phyloP scores from a whole-genome alignment of 2,888 invertebrate genomes.

The Dexiosoma caninum region DNA sequence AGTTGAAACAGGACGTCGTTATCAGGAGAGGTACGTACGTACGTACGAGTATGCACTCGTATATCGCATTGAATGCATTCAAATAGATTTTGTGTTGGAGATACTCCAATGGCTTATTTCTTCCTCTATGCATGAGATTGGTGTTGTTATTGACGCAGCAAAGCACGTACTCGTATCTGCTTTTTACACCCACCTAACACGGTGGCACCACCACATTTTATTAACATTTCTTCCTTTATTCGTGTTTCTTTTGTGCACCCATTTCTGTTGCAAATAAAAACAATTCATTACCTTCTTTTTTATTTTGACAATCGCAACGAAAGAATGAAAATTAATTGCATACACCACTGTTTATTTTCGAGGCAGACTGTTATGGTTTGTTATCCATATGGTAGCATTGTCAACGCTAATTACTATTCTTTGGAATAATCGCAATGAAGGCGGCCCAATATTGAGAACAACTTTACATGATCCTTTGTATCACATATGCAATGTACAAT shows the following conservation, averaged over 20 bases:
- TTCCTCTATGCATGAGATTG: neutral
- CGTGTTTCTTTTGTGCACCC: neutral
- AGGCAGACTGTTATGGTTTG: slow-evolving; percentile 72
- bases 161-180: slow-evolving; percentile 1
- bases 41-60: neutral
- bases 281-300: slow-evolving; percentile 17
- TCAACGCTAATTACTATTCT: slow-evolving; percentile 71
- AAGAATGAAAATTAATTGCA: slow-evolving; percentile 57
- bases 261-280: slow-evolving; percentile 40
- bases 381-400: slow-evolving; percentile 71
- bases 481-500: slow-evolving; percentile 80
- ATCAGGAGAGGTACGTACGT: slow-evolving; percentile 69
- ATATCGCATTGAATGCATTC: neutral
- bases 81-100: slow-evolving; percentile 16
- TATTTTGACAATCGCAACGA: neutral
- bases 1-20: slow-evolving; percentile 71
- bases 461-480: slow-evolving; percentile 76
- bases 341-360: slow-evolving; percentile 43
- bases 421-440: slow-evolving; percentile 65
- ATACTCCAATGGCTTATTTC: slow-evolving; percentile 29
- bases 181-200: slow-evolving; percentile 8
- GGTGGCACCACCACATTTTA: slow-evolving; percentile 11
- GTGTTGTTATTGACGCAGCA: neutral
- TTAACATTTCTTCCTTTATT: slow-evolving; percentile 11
- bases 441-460: slow-evolving; percentile 67